Percentiles rank a stretch among this genome's conserved stretches.
Conservation (phyloP, 2,113 vertebrate genomes). For the Oncorhynchus kisutch region DNA sequence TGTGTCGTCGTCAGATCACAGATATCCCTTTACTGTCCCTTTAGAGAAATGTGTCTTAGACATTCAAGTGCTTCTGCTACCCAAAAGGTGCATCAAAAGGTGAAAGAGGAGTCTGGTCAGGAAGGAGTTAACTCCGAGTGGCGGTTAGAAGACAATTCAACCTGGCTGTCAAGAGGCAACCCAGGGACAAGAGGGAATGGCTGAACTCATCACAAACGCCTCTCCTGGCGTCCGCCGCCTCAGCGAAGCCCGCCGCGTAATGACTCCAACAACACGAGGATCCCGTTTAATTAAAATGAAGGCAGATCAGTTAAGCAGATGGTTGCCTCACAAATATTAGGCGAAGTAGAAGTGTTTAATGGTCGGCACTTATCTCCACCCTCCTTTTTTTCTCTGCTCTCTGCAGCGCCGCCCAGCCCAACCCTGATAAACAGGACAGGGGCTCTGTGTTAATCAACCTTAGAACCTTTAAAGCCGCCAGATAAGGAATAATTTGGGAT, state of each 20-base stretch:
- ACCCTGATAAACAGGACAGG: conserved; percentile 77
- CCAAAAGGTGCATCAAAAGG: neutral
- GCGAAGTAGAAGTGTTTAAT: conserved; percentile 79
- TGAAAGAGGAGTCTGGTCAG: conserved; percentile 7
- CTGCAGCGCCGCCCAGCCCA: conserved; percentile 51
- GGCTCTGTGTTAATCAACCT: conserved; percentile 78
- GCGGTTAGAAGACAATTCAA: conserved; percentile 39
- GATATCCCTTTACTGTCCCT: neutral
- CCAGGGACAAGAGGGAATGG: conserved; percentile 72
- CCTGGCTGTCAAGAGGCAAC: conserved; percentile 56
- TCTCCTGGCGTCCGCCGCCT: conserved; percentile 67
- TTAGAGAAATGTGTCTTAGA: neutral
- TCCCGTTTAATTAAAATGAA: conserved; percentile 83
- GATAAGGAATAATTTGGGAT: conserved; percentile 79
- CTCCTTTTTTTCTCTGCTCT: conserved; percentile 61
- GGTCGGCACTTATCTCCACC: conserved; percentile 76
- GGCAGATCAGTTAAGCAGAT: conserved; percentile 82
- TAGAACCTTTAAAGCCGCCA: conserved; percentile 77
- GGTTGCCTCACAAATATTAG: conserved; percentile 79
- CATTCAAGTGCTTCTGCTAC: neutral
- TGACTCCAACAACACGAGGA: conserved; percentile 79
- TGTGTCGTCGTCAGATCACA: neutral
- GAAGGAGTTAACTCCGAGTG: conserved; percentile 66
- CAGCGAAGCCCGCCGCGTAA: conserved; percentile 51
- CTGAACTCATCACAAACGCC: conserved; percentile 80